These are phyloP conservation scores for Scomber colias DNA, from an alignment of 2,113 vertebrate species.

Conservation along the genomic window DNA sequence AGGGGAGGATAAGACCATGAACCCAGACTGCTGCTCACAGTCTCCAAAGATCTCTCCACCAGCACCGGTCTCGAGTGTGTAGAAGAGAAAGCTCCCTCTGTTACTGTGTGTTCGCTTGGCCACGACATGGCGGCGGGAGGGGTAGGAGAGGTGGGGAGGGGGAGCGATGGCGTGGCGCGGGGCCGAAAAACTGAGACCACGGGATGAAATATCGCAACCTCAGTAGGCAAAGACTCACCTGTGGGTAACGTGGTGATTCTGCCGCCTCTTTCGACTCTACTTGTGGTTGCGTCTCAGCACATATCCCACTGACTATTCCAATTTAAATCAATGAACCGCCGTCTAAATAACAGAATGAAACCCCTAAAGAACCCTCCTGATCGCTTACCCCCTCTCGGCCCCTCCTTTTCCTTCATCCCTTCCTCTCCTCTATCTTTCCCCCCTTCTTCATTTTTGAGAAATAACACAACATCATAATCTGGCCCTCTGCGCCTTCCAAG, in stretches of 20 bases:
- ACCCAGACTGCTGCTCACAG: constrained; percentile 31
- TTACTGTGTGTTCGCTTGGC: background rate
- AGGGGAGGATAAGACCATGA: constrained; percentile 61
- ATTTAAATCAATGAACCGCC: constrained; percentile 40
- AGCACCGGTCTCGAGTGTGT: background rate
- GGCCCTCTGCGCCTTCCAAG: constrained; percentile 55
- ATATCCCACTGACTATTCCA: constrained; percentile 25
- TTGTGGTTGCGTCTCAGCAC: constrained; percentile 9
- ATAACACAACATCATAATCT: constrained; percentile 57
- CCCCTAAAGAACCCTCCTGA: constrained; percentile 31
- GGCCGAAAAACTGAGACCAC: constrained; percentile 35
- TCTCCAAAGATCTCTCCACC: constrained; percentile 34
- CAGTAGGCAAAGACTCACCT: constrained; percentile 61
- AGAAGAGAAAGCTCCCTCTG: background rate
- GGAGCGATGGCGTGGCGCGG: constrained; percentile 21
- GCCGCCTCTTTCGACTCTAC: constrained; percentile 13
- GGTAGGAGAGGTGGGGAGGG: too few species aligned
- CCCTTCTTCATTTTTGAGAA: constrained; percentile 55
- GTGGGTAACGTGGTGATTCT: constrained; percentile 41
- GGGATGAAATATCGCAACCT: constrained; percentile 30
- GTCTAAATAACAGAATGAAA: constrained; percentile 24
- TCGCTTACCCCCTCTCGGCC: background rate
- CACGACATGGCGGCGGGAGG: constrained; percentile 1
- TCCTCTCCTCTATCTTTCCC: background rate
- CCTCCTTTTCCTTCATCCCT: constrained; percentile 1